Evolutionary conservation across 2,113 vertebrate species (phyloP).

Genomic region (Silurus asotus): DNA sequence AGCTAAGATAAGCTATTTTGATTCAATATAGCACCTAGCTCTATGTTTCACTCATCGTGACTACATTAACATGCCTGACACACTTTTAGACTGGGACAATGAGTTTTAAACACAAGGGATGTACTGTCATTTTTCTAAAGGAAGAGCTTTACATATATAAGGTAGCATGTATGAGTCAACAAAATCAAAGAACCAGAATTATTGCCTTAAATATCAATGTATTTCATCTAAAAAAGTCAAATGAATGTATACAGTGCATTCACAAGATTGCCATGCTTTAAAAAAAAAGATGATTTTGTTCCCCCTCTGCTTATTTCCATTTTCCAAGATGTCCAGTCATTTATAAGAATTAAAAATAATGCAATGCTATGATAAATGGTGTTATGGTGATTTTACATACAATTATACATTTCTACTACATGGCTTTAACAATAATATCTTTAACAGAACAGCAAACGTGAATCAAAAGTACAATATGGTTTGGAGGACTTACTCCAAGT

Average conservation of each 20-base stretch:
- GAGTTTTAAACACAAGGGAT: constrained; percentile 20
- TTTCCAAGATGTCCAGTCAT: constrained; percentile 34
- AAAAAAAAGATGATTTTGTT: constrained; percentile 33
- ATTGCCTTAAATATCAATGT: constrained; percentile 74
- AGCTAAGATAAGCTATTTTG: constrained; percentile 26
- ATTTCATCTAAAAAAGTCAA: constrained; percentile 59
- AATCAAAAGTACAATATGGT: constrained; percentile 68
- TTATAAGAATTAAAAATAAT: constrained; percentile 46
- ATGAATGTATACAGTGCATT: constrained; percentile 59
- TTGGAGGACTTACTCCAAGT: constrained; percentile 71
- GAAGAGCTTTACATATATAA: constrained; percentile 61
- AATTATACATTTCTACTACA: constrained; percentile 62
- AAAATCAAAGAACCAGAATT: constrained; percentile 65
- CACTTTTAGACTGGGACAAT: constrained; percentile 16
- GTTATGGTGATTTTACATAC: constrained; percentile 45
- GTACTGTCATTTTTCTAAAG: constrained; percentile 22
- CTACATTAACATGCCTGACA: not conserved
- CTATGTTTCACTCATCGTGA: not conserved
- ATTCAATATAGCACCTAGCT: constrained; percentile 29
- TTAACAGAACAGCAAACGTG: constrained; percentile 64
- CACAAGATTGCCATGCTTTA: constrained; percentile 68
- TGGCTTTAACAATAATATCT: constrained; percentile 67
- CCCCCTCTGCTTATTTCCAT: constrained; percentile 46
- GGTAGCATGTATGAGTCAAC: constrained; percentile 25
- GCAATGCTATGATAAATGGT: constrained; percentile 49